Evolutionary conservation across 2,888 invertebrate genomes (phyloP), one percentile per base, ranked within the genome.

Genomic region (Drosophila neutralis): DNA sequence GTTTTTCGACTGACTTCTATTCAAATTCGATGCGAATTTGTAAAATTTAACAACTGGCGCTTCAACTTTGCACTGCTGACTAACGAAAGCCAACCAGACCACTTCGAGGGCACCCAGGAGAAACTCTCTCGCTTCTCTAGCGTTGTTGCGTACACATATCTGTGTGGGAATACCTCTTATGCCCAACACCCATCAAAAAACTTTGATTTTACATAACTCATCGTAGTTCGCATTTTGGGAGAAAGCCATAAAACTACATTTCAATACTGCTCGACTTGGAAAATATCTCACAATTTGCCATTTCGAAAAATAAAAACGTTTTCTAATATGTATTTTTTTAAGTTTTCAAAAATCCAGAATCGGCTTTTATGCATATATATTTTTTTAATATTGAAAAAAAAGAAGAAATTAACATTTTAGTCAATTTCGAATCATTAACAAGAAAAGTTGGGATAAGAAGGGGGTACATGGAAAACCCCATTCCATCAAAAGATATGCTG

Each of bases 151-250:
- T 54, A 18, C 36, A 27, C 58, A 21, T 31, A 51, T 18, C 15
- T 48, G 29, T 49, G 21, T 57, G 52, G 35, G 31, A 51, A 27
- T 52, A 62, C 62, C 65, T 70, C 52, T 52, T 48, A 27, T 49
- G 27, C 38, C 45, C 53, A 24, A 42, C 21, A 29, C 35, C 45
- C 61, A 51, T 59, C 27, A 48, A 59, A 64, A 33, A 76, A 68
- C 80, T 72, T 68, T 80, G 80, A 78, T 80, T 80, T 72, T 53
- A 67, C 68, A 76, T 68, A 76, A 60, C 58, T 76, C 61, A 76
- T 63, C 68, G 42, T 53, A 42, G 76, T 72, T 78, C 61, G 48
- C 57, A 49, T 27, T 49, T 45, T 57, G 42, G 24, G 35, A 6
- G 3, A 18, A 35, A 33, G 15, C 1, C n/a, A 29, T 35, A 52